Evolutionary conservation across 2,113 vertebrate genomes (phyloP).

Genomic region (zebrafish (Danio rerio)): GRCz12tu NC_133186.1:24695501-24696000

Average conservation of each 20-base stretch:
- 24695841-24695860: conserved; percentile 84
- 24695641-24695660: conserved; percentile 52
- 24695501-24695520: conserved; percentile 76
- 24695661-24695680: conserved; percentile 54
- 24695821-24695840: conserved; percentile 79
- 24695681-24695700: conserved; percentile 66
- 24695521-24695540: conserved; percentile 74
- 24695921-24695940: conserved; percentile 80
- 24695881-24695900: conserved; percentile 85
- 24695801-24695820: conserved; percentile 77
- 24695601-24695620: conserved; percentile 67
- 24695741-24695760: conserved; percentile 47
- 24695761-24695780: conserved; percentile 44
- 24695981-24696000: too few species aligned
- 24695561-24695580: conserved; percentile 61
- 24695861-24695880: conserved; percentile 93
- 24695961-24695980: background rate
- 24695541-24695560: conserved; percentile 69
- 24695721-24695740: conserved; percentile 39
- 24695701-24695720: conserved; percentile 63
- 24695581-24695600: conserved; percentile 52
- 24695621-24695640: conserved; percentile 50
- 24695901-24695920: conserved; percentile 82
- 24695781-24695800: background rate
- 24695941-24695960: conserved; percentile 4